These are phyloP conservation scores for Macrochelys suwanniensis DNA, from an alignment of 2,797 vertebrate genomes.

Conservation along the genomic window DNA sequence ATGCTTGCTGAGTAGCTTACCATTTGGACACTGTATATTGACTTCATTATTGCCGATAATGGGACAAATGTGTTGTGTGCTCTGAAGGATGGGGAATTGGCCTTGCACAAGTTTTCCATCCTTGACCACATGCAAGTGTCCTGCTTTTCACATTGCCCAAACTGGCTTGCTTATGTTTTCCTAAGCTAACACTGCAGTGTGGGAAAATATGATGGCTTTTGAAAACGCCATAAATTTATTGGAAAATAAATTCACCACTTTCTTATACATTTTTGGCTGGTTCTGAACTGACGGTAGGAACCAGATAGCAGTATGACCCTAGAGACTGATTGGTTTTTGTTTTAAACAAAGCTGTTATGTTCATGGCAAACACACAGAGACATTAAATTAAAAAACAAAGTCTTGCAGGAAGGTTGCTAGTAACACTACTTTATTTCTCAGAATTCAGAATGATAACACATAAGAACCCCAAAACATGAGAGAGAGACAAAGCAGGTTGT, in stretches of 20 bases:
- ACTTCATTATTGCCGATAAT: background rate
- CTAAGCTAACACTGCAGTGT: background rate
- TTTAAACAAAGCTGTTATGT: background rate
- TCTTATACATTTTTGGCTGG: background rate
- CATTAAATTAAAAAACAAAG: background rate
- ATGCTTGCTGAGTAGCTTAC: conserved; percentile 12
- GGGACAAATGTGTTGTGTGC: background rate
- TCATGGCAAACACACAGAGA: background rate
- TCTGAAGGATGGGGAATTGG: conserved; percentile 13
- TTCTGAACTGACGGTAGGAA: background rate
- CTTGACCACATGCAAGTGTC: background rate
- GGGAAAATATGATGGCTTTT: background rate
- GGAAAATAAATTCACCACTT: background rate
- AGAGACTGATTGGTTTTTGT: background rate
- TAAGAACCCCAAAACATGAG: background rate
- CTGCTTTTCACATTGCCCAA: background rate
- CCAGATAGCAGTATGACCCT: background rate
- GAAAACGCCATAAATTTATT: too few species aligned
- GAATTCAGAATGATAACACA: background rate
- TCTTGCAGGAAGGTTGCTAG: background rate
- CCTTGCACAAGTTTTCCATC: too few species aligned
- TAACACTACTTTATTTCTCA: background rate
- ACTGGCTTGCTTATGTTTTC: background rate
- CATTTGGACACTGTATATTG: background rate
- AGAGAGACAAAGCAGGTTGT: too few species aligned